phyloP scores from a whole-genome alignment of 2,888 invertebrate species.

The Zonitis immaculata region DNA sequence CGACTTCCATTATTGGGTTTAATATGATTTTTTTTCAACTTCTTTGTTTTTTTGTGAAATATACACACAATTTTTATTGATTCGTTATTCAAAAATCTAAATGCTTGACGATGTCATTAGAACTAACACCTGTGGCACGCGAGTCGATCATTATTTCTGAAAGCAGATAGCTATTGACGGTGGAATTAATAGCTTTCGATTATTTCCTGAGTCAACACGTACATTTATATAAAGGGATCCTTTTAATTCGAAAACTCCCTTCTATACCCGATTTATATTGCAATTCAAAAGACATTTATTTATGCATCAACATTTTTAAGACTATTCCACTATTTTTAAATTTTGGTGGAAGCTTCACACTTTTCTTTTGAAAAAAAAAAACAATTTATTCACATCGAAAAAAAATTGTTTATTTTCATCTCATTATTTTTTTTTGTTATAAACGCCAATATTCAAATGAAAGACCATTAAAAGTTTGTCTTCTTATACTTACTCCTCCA shows the following conservation, averaged over 20 bases:
- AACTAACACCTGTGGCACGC: slow-evolving; percentile 46
- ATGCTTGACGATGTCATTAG: slow-evolving; percentile 41
- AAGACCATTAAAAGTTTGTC: slow-evolving; percentile 40
- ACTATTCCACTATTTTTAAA: neutral
- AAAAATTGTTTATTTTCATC: slow-evolving; percentile 26
- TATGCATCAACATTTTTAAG: slow-evolving; percentile 12
- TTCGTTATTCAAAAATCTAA: slow-evolving; percentile 26
- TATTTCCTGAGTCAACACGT: slow-evolving; percentile 44
- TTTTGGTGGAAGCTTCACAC: neutral
- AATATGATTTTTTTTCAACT: neutral
- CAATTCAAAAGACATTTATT: slow-evolving; percentile 6
- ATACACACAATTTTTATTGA: neutral
- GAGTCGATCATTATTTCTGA: slow-evolving; percentile 44
- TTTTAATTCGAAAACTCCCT: slow-evolving; percentile 20
- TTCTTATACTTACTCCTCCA: slow-evolving; percentile 4
- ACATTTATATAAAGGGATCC: slow-evolving; percentile 30
- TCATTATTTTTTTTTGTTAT: slow-evolving; percentile 35
- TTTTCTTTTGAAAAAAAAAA: slow-evolving; percentile 3
- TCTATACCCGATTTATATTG: too few relatives aligned
- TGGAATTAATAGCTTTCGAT: slow-evolving; percentile 46
- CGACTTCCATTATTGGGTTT: neutral
- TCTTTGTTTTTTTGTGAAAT: too few relatives aligned
- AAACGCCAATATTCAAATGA: slow-evolving; percentile 28
- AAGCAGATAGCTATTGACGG: slow-evolving; percentile 42
- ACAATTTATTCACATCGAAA: too few relatives aligned